A percentile compares a stretch with the other conserved stretches of the same genome.
phyloP scores from a whole-genome alignment of 64 coral and sea anemone genomes.

The Catalaphyllia jardinei region DNA sequence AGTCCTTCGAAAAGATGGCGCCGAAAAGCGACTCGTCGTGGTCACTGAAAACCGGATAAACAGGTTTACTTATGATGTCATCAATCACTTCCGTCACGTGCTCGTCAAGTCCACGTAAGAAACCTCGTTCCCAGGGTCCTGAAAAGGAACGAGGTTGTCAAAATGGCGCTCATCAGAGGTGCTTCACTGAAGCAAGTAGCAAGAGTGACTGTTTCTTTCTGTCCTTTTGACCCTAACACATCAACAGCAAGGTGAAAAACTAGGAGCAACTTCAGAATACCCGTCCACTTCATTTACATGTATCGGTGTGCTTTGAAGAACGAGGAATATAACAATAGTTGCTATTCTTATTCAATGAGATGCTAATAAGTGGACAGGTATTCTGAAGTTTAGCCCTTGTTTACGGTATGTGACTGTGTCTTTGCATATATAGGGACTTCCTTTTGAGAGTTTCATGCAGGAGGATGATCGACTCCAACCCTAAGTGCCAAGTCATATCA shows the following conservation, averaged over 20 bases:
- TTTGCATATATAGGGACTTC: conserved; percentile 55
- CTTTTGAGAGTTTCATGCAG: conserved; percentile 67
- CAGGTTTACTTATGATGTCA: conserved; percentile 47
- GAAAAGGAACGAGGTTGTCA: conserved; percentile 35
- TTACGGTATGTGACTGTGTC: too few relatives aligned
- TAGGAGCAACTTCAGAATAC: too few relatives aligned
- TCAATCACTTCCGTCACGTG: neutral
- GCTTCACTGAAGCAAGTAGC: conserved; percentile 80
- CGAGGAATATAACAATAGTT: too few relatives aligned
- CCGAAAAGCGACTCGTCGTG: neutral
- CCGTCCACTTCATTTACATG: too few relatives aligned
- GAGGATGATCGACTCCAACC: conserved; percentile 79
- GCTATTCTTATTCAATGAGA: too few relatives aligned
- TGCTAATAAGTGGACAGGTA: too few relatives aligned
- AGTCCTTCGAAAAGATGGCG: neutral
- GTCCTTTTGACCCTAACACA: conserved; percentile 83
- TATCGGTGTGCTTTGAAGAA: too few relatives aligned
- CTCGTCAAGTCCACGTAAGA: neutral
- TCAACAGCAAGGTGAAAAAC: conserved; percentile 77
- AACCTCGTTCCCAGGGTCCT: neutral
- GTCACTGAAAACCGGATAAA: conserved; percentile 23
- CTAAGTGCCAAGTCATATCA: conserved; percentile 82
- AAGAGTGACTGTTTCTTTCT: conserved; percentile 77
- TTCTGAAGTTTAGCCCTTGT: too few relatives aligned
- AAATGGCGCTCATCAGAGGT: conserved; percentile 91